These are phyloP conservation scores for Thunnus albacares DNA, from an alignment of 2,797 vertebrate species.

Conservation along the genomic window DNA sequence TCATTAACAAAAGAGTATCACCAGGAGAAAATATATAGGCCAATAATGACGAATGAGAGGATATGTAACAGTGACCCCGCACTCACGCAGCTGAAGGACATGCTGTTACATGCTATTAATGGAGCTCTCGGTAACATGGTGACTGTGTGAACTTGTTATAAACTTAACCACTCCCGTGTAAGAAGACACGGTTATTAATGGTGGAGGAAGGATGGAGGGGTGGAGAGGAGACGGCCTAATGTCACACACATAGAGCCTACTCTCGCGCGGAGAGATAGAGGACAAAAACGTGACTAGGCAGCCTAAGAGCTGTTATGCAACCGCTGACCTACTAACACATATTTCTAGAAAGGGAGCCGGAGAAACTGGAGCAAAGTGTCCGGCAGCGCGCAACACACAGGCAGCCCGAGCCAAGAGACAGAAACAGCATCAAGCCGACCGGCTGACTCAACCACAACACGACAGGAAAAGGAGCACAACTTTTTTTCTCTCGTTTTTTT, in stretches of 20 bases:
- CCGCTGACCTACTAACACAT: constrained; percentile 91
- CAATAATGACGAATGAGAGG: not conserved
- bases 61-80: not conserved
- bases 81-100: constrained; percentile 4
- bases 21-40: not conserved
- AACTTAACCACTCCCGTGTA: constrained; percentile 43
- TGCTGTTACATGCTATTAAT: constrained; percentile 30
- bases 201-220: constrained; percentile 22
- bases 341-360: constrained; percentile 81
- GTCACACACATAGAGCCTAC: constrained; percentile 5
- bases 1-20: not conserved
- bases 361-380: constrained; percentile 87
- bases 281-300: constrained; percentile 87
- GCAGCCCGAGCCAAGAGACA: constrained; percentile 64
- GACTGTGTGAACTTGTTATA: constrained; percentile 28
- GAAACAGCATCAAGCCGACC: constrained; percentile 56
- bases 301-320: constrained; percentile 88
- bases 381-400: constrained; percentile 73
- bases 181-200: not conserved
- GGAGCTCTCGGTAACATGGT: constrained; percentile 14
- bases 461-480: constrained; percentile 43
- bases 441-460: constrained; percentile 53
- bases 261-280: constrained; percentile 68
- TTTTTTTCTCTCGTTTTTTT: not conserved
- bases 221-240: constrained; percentile 16